Base-by-base conservation (phyloP, 2,113 vertebrate species). In the Poeciliopsis retropinna region DNA sequence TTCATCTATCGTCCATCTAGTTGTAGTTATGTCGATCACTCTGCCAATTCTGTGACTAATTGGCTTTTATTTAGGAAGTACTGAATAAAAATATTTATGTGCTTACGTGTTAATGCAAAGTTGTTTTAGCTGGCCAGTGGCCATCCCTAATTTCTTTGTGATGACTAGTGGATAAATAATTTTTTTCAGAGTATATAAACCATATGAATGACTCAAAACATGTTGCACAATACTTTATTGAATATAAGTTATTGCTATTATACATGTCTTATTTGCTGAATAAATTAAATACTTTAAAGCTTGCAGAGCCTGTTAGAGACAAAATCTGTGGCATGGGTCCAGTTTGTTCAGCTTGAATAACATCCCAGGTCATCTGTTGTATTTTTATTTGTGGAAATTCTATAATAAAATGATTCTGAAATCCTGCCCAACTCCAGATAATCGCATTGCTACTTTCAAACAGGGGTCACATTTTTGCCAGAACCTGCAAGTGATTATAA, bases 1-100 rank as follows among this genome's bases (percentile, higher is more conserved):
- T 54, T 73, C 64, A 63, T 70, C 47, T 68, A 0, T 19, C 61
- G 32, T 75, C 27, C 62, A 39, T 73, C 61, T 60, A 65, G 64
- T 65, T 73, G 25, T 8, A 22, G 3, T 44, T 37, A 31, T n/a
- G 37, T 65, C 70, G 37, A 15, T 44, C 41, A 22, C 37, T 82
- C 4, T 62, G 28, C 28, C 22, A 67, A 19, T 66, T 54, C 67
- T 68, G 61, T 75, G 60, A 37, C 51, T 17, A 10, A 64, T 17
- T 76, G 69, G 13, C 12, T 12, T 32, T 19, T 15, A 25, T 41
- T 64, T 25, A 54, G 51, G 2, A 25, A 22, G 2, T 37, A 34
- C 67, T 37, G 10, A 14, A 69, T 32, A 27, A 64, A 27, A 74
- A 69, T 41, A 19, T 27, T 61, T 5, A 60, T 34, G 60, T 37